Evolutionary conservation across 2,113 vertebrate genomes (phyloP).

Genomic region (Cairina moschata): DNA sequence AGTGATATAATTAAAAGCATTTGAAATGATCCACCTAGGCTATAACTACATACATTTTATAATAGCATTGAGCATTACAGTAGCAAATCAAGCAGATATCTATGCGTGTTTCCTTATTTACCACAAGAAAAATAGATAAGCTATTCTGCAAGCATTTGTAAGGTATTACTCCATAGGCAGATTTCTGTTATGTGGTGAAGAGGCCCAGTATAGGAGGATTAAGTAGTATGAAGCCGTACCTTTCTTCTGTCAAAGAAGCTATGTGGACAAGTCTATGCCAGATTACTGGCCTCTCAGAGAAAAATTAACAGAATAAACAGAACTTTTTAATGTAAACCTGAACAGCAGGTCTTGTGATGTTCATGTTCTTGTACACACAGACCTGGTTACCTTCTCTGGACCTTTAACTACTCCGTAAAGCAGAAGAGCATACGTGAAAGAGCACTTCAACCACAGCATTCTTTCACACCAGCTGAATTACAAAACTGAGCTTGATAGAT

Average conservation of each 20-base stretch:
- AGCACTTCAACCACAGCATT: background rate
- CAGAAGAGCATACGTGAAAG: background rate
- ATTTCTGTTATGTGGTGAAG: background rate
- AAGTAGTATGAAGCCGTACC: background rate
- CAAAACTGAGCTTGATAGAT: background rate
- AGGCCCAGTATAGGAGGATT: background rate
- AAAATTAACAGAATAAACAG: background rate
- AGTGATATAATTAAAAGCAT: background rate
- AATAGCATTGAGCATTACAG: background rate
- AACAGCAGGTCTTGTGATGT: background rate
- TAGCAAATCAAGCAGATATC: background rate
- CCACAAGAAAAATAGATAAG: background rate
- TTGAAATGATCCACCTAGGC: background rate
- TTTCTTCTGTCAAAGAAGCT: background rate
- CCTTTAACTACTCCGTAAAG: background rate
- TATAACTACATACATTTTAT: background rate
- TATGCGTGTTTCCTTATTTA: background rate
- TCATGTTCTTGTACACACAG: background rate
- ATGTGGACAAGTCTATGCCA: fast-evolving
- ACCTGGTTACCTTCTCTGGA: background rate
- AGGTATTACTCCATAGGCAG: background rate
- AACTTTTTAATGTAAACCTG: background rate
- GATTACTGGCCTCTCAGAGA: background rate
- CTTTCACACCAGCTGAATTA: background rate
- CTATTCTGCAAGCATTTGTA: background rate